Evolutionary conservation across 1,140 invertebrate species (phyloP), one percentile per base, ranked within the genome.

Genomic region (Leguminivora glycinivorella): DNA sequence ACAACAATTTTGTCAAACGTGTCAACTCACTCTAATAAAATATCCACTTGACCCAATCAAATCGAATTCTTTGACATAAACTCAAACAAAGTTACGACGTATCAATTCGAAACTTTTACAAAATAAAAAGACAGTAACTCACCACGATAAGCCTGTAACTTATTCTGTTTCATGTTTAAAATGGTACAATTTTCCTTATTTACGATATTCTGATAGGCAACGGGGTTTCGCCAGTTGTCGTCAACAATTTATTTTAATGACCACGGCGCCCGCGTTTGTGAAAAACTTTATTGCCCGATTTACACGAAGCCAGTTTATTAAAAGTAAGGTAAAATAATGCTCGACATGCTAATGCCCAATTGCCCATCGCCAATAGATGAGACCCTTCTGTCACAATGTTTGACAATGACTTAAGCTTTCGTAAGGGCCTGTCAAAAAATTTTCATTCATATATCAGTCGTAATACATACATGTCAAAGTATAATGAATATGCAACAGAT

Each of bases 231-330:
- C 68, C 75, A 80, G 76, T 83, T 82, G 82, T 84, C 76, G 82
- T 78, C 83, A 81, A 89, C 83, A 83, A 83, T 89, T 84, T 80
- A 84, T 85, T 87, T 83, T 84, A 88, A 89, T 83, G 78, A 83
- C 72, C 66, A 58, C 56, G 77, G 81, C 77, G 82, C 77, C 72
- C 67, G 76, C 31, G 75, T 73, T 75, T 66, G 70, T 76, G 79
- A 84, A 86, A 87, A 87, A 84, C 79, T 82, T 75, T 25, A 29
- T 63, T 31, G 29, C 12, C 58, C 22, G 58, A n/a, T 52, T 52
- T 52, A 52, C 47, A 52, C 47, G 19, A 22, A 22, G 17, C 47
- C 19, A 22, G 47, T 52, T 2, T n/a, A n/a, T n/a, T n/a, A n/a
- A n/a, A n/a, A n/a, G n/a, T n/a, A n/a, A n/a, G n/a, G n/a, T n/a